Percentiles rank a stretch among this genome's conserved stretches.
Evolutionary conservation across 2,888 invertebrate species (phyloP).

Genomic region (Apodemia hepburni): DNA sequence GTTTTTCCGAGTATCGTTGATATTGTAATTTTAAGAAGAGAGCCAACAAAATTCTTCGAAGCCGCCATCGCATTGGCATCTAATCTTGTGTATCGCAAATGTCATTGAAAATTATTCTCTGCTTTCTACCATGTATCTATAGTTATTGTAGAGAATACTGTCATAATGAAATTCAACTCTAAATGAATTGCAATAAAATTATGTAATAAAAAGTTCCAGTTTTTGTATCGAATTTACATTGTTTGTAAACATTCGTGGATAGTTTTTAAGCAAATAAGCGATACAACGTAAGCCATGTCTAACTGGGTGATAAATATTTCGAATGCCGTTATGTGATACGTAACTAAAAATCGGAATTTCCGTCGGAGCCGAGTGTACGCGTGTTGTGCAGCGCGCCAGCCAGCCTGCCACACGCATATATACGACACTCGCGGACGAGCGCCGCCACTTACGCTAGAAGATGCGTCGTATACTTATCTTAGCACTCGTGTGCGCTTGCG

Average conservation of each 20-base stretch:
- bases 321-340: constrained; percentile 2
- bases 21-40: too few relatives aligned
- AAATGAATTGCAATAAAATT: background rate
- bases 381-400: background rate
- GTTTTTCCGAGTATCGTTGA: too few relatives aligned
- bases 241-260: background rate
- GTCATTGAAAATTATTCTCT: too few relatives aligned
- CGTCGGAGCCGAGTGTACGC: background rate
- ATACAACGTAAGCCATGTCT: background rate
- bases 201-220: background rate
- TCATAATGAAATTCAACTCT: background rate
- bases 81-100: too few relatives aligned
- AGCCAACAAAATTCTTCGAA: too few relatives aligned
- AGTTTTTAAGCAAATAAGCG: background rate
- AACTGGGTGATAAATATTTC: background rate
- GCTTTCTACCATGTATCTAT: too few relatives aligned
- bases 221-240: background rate
- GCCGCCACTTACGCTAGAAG: background rate
- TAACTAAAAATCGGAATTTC: constrained; percentile 8
- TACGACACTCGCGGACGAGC: background rate
- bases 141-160: background rate
- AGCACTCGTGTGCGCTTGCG: background rate
- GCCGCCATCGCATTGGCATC: too few relatives aligned
- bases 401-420: background rate
- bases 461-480: background rate